Conservation (phyloP, 2,113 vertebrate species). For the Gorsachius goisagi region DNA sequence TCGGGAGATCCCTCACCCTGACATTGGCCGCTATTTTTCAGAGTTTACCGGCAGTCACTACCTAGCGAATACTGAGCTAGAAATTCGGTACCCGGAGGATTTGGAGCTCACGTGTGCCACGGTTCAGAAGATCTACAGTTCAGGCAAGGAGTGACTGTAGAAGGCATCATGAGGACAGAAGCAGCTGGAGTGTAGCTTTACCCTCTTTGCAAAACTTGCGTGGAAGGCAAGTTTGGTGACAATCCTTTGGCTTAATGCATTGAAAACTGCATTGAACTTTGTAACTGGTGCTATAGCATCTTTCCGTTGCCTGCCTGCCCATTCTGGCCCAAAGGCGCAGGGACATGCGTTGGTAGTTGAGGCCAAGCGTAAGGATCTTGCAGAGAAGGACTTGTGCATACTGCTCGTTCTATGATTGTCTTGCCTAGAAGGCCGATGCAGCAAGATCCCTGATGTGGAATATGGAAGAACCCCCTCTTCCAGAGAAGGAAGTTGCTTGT, state of each 20-base stretch:
- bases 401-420: background rate
- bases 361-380: constrained; percentile 40
- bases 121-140: constrained; percentile 83
- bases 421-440: background rate
- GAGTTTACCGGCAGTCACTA: constrained; percentile 88
- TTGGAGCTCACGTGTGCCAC: constrained; percentile 76
- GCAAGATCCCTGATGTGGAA: background rate
- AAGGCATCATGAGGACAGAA: background rate
- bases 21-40: constrained; percentile 92
- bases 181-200: constrained; percentile 57
- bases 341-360: background rate
- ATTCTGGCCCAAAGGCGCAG: constrained; percentile 12
- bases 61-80: constrained; percentile 88
- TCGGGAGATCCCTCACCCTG: constrained; percentile 90
- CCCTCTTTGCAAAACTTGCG: constrained; percentile 27
- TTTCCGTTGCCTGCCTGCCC: constrained; percentile 1
- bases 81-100: constrained; percentile 89
- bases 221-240: background rate
- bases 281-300: constrained; percentile 21
- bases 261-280: constrained; percentile 24
- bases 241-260: constrained; percentile 44
- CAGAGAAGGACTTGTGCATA: constrained; percentile 7
- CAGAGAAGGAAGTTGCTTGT: background rate
- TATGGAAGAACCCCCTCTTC: background rate
- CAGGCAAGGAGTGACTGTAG: constrained; percentile 66